A percentile compares a stretch with the other conserved stretches of the same genome.
Evolutionary conservation across 2,888 invertebrate species (phyloP).

Genomic region (Willowsia nigromaculata): DNA sequence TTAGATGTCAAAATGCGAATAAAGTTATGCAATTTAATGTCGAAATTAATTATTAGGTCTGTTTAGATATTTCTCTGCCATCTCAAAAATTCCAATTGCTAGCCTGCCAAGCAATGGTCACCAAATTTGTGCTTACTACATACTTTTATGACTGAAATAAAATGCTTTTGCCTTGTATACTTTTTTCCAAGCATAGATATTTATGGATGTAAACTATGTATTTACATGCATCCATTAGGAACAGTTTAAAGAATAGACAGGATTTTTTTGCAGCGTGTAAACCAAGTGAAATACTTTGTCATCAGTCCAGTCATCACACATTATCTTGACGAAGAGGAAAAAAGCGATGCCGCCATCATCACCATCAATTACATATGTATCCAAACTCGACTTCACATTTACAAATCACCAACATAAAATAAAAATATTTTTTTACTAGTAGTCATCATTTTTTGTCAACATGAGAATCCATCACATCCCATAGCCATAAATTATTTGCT

Average conservation of each 20-base stretch:
- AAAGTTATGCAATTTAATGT: too few species aligned
- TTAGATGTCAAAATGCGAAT: too few species aligned
- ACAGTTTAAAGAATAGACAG: neutral
- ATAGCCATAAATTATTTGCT: conserved; percentile 48
- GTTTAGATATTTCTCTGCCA: too few species aligned
- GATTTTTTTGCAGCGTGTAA: neutral
- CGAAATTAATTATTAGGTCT: too few species aligned
- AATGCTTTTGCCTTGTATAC: too few species aligned
- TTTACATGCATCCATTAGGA: conserved; percentile 31
- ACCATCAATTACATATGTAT: neutral
- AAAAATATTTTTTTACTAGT: conserved; percentile 30
- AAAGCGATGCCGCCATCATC: neutral
- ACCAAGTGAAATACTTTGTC: conserved; percentile 44
- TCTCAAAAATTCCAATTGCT: too few species aligned
- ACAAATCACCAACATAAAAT: conserved; percentile 32
- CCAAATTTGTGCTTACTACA: too few species aligned
- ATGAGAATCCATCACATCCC: conserved; percentile 45
- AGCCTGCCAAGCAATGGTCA: too few species aligned
- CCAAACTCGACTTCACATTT: neutral
- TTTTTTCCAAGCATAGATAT: neutral
- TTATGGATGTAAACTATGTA: neutral
- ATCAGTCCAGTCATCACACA: conserved; percentile 9
- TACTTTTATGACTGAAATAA: too few species aligned
- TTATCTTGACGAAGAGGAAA: neutral
- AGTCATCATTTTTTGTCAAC: conserved; percentile 64